Evolutionary conservation across 2,888 invertebrate species (phyloP), one percentile per base, ranked within the genome.

Genomic region (Drosophila antonietae): DNA sequence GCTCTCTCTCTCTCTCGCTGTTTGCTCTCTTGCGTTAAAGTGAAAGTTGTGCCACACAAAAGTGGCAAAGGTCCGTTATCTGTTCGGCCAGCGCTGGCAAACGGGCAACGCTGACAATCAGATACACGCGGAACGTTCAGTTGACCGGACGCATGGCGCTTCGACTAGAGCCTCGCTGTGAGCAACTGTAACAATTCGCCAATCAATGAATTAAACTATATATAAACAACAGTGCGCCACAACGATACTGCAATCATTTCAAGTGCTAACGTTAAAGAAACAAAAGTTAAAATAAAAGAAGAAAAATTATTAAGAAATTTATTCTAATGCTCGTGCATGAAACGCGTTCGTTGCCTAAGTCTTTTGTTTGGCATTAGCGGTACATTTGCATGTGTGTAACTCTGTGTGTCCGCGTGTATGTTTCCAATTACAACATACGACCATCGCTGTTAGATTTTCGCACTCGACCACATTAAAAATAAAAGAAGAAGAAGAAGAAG

Each of bases 21-120:
- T 35, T 60, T 49, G 55, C 61, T 61, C 53, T 61, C 68, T 23
- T 78, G 89, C 81, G 91, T 88, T 91, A 91, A 91, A 91, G 91
- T 91, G 91, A 91, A 91, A 91, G 91, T 91, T 91, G 80, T 78
- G 80, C 80, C 73, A 66, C 73, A 91, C 83, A 90, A 89, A 89
- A 90, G 89, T 88, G 88, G 86, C 82, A 74, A 80, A 90, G 88
- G 91, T 90, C 91, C 91, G 91, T 91, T 91, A 91, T 91, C 91
- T 90, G 90, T 84, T 89, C 83, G 87, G 80, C 84, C 90, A 87
- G 73, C 72, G 84, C 69, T 77, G 72, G 80, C 71, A 57, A 79
- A 75, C 78, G 73, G 64, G 77, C 73, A 69, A 76, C 77, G 73
- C 73, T 77, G 60, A 72, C 80, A 79, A 77, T 81, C 91, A 91